Base-by-base conservation (phyloP, 2,888 invertebrate species). In the Mallateleia sp. region DNA sequence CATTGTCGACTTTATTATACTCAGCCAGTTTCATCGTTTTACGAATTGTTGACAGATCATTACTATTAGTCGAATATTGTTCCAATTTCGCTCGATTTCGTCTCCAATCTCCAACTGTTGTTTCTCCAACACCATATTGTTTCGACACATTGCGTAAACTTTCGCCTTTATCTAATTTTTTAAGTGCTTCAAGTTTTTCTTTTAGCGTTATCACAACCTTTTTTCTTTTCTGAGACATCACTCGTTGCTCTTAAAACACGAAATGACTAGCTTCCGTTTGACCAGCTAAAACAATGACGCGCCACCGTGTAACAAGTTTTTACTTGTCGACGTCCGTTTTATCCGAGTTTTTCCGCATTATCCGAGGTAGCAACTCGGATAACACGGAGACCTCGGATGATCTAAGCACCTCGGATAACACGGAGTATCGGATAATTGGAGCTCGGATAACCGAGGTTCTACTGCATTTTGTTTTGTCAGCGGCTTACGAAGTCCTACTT, bases 71-170 rank as follows among this genome's bases (percentile, higher is more conserved):
- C 42, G 83, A 50, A 64, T 60, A 91, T 82, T 89, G 72, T 85
- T 88, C 81, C 15, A 90, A 83, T 64, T 83, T 64, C 9, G 78
- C 62, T 74, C 85, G 84, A 72, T 90, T 91, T 87, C 85, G 89
- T 71, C 75, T 52, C 88, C 89, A 89, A 85, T 89, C 90, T 22
- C n/a, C n/a, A n/a, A n/a, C n/a, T n/a, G n/a, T n/a, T n/a, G n/a
- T n/a, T n/a, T n/a, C n/a, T n/a, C n/a, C n/a, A n/a, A n/a, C n/a
- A n/a, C n/a, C n/a, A n/a, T n/a, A n/a, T n/a, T n/a, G n/a, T n/a
- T n/a, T n/a, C n/a, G n/a, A n/a, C n/a, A n/a, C n/a, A n/a, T n/a
- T n/a, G n/a, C n/a, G n/a, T n/a, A n/a, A n/a, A n/a, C n/a, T 87
- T 83, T 89, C 85, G 9, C 87, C 90, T 78, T 58, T 85, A 81